Base-by-base conservation (phyloP, 2,888 invertebrate species). In the Melinaea menophilus region DNA sequence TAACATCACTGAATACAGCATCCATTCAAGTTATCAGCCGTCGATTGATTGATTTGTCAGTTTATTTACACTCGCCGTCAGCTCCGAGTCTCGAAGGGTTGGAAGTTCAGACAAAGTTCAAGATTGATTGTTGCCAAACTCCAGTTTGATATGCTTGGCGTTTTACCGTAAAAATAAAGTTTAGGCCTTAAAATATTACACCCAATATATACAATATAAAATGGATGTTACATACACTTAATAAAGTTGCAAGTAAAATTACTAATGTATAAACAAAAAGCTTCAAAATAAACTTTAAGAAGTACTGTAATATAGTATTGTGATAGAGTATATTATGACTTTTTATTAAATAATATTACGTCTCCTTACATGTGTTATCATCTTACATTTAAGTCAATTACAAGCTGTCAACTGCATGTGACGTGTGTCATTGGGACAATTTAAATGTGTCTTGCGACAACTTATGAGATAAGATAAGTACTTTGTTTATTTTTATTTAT, bases 1-100 rank as follows among this genome's bases (percentile, higher is more conserved):
- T 51, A 51, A 51, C 51, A 51, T 51, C 31, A 31, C 5, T 51
- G 22, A 51, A 51, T 31, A 51, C 31, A 31, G 31, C 31, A 51
- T 64, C n/a, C 41, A 56, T 56, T 55, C 46, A 62, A 62, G 31
- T 62, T 66, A 60, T 62, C 59, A 58, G 54, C 60, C 13, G 59
- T 64, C 63, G 67, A 71, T 70, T 69, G 72, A 72, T 73, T 67
- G 73, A 69, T 68, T 68, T 64, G 69, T 68, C 68, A 68, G 65
- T 70, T 63, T 69, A 67, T 67, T 66, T 65, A 64, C 64, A 60
- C 62, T 64, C 60, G 31, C 51, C 57, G 63, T 69, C 67, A 60
- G 58, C 62, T 61, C 56, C 51, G 67, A 72, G 69, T 72, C 70
- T 71, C 70, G 64, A 63, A 71, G 72, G 69, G 68, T 69, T 64